Conservation (phyloP, 2,888 invertebrate genomes). For the Phlogophora meticulosa region DNA sequence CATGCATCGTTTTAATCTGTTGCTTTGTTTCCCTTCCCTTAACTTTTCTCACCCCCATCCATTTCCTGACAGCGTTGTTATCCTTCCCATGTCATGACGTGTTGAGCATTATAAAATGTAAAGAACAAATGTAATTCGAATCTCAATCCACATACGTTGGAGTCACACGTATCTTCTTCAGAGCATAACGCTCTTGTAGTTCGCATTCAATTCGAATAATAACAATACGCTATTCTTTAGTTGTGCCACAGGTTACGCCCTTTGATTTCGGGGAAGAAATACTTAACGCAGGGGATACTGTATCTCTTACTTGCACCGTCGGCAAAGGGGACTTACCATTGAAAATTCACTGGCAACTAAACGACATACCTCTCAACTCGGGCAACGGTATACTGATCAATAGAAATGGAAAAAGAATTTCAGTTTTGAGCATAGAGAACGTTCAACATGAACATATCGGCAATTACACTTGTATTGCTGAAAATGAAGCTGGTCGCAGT, state of each 20-base stretch:
- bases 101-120: conserved; percentile 3
- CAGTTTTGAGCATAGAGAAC: conserved; percentile 93
- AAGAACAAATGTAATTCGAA: conserved; percentile 4
- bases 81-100: conserved; percentile 14
- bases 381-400: conserved; percentile 91
- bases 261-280: conserved; percentile 95
- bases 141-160: background rate
- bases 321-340: conserved; percentile 94
- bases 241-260: conserved; percentile 95
- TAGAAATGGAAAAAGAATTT: conserved; percentile 92
- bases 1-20: conserved; percentile 46
- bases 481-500: conserved; percentile 92
- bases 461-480: conserved; percentile 92
- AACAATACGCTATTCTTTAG: conserved; percentile 82
- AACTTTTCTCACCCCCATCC: conserved; percentile 33
- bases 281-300: conserved; percentile 94
- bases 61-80: conserved; percentile 26
- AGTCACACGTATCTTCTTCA: background rate
- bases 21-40: conserved; percentile 49
- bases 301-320: conserved; percentile 93
- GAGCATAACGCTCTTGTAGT: background rate
- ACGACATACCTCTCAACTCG: conserved; percentile 89
- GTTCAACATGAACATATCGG: conserved; percentile 92
- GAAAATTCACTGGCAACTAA: conserved; percentile 93
- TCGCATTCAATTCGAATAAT: conserved; percentile 24